Base-by-base conservation (phyloP, 2,113 vertebrate genomes). In the Labeo rohita region DNA sequence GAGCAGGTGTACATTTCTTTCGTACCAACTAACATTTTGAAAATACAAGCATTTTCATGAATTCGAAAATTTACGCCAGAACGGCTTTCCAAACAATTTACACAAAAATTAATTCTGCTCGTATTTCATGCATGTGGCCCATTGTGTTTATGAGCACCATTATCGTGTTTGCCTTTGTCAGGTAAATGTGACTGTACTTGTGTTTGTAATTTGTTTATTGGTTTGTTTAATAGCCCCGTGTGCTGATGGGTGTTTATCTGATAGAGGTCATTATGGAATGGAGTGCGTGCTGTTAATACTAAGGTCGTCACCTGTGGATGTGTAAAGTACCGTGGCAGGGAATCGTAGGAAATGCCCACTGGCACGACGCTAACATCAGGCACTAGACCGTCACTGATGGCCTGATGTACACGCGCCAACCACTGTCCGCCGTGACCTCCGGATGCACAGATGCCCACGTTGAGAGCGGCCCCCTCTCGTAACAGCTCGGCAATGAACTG, bases 401-500 rank as follows among this genome's bases (percentile, higher is more conserved):
- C 93, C 21, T 93, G 91, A 0, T 92, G 91, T 80, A 98, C 89
- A 13, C 84, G 47, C 0, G 95, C 95, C 70, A 97, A 92, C 90
- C 87, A 93, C 90, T 90, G 92, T 1, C 92, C 83, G 0, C 87
- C 89, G 0, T 9, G 86, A 23, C 92, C 93, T 86, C 89, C 89
- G 95, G 94, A 80, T 89, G 94, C 90, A 92, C 90, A 92, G 95
- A 98, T 87, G 94, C 93, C 93, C 3, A 98, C 84, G 88, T 94
- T 94, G 16, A 99, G 85, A 0, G 94, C 93, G 86, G 97, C 96
- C 6, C 89, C 89, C 84, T 95, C 95, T 89, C 66, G 90, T 75
- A 99, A 93, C 90, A 98, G 91, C 91, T 97, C 96, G 89, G 94
- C 90, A 0, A 95, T 0, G 4, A 95, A 95, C 98, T 99, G 88